Conservation (phyloP, 2,113 vertebrate species). For the Ictalurus punctatus region DNA sequence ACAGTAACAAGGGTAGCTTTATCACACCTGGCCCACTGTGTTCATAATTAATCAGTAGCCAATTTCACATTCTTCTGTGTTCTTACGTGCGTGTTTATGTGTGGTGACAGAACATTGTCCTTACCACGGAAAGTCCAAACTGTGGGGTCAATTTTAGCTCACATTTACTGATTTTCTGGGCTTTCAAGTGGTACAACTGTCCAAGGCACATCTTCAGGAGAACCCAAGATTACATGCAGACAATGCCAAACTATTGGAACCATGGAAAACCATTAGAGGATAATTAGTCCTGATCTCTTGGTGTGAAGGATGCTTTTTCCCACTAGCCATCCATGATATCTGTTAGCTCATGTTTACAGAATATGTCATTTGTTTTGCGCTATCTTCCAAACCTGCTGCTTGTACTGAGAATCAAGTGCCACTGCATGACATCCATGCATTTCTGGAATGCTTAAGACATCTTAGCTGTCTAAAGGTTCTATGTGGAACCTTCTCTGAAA, state of each 20-base stretch:
- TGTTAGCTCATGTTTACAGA: not conserved
- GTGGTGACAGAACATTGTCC: not conserved
- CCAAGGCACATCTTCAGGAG: not conserved
- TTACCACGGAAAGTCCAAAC: not conserved
- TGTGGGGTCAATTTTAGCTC: not conserved
- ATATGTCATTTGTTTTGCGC: not conserved
- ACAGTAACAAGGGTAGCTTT: not conserved
- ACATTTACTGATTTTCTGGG: not conserved
- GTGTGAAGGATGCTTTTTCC: not conserved
- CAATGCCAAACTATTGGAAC: not conserved
- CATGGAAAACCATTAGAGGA: not conserved
- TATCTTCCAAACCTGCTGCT: not conserved
- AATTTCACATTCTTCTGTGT: not conserved
- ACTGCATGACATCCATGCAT: not conserved
- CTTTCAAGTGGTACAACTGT: not conserved
- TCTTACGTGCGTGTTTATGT: not conserved
- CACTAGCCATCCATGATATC: not conserved
- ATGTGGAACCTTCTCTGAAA: not conserved
- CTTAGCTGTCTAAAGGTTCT: not conserved
- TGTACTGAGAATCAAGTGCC: not conserved
- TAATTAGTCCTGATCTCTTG: not conserved
- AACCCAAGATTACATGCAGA: not conserved
- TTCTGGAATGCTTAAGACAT: too few species aligned
- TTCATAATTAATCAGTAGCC: not conserved
- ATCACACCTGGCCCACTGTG: not conserved